A percentile compares a stretch with the other conserved stretches of the same genome.
phyloP scores from a whole-genome alignment of 2,113 vertebrate species.

The Arizona elegans region DNA sequence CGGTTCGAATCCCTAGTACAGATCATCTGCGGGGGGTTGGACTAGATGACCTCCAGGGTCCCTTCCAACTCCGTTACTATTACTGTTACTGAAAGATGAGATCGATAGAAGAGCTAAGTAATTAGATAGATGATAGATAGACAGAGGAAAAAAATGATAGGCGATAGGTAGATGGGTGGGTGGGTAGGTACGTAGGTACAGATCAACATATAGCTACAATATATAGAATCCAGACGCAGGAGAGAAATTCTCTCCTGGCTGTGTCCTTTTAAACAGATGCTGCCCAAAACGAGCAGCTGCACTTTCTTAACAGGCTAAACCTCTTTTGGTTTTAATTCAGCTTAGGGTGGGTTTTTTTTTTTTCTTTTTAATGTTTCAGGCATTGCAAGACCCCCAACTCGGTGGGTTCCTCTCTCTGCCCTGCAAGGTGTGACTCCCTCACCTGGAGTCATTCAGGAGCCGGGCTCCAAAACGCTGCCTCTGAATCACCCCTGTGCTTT shows the following conservation, averaged over 20 bases:
- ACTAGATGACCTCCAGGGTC: too few species aligned
- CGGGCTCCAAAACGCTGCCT: too few species aligned
- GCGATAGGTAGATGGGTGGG: neutral
- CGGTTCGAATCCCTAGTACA: too few species aligned
- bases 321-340: neutral
- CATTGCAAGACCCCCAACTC: neutral
- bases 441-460: neutral
- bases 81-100: too few species aligned
- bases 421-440: neutral
- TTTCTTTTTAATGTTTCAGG: neutral
- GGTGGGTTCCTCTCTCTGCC: neutral
- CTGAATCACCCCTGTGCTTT: neutral
- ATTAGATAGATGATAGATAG: too few species aligned
- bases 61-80: too few species aligned
- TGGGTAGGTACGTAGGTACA: neutral
- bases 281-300: neutral
- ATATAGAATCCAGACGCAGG: neutral
- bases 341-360: neutral
- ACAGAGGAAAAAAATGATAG: neutral
- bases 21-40: too few species aligned
- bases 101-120: neutral
- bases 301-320: neutral
- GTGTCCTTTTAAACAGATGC: neutral
- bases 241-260: neutral
- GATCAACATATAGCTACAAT: neutral